phyloP scores from a whole-genome alignment of 1,140 invertebrate species.

The Drosophila sp. region DNA sequence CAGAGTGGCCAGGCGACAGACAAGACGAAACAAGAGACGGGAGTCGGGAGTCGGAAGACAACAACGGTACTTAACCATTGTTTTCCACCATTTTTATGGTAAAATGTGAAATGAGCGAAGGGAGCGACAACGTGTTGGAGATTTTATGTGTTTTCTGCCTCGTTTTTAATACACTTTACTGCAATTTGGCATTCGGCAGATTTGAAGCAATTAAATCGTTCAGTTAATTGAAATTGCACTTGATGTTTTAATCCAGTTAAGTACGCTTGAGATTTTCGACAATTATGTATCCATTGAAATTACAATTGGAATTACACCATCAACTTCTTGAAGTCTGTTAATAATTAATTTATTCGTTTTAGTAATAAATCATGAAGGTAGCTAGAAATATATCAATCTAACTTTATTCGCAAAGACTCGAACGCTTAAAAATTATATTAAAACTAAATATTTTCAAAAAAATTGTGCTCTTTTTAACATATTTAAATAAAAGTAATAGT shows the following conservation, averaged over 20 bases:
- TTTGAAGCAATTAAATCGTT: conserved; percentile 70
- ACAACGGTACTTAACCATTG: conserved; percentile 26
- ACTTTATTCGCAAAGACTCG: too few relatives aligned
- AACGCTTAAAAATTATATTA: background rate
- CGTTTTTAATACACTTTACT: conserved; percentile 82
- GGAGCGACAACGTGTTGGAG: conserved; percentile 6
- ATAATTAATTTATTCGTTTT: too few relatives aligned
- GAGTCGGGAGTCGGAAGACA: background rate
- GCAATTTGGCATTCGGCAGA: conserved; percentile 60
- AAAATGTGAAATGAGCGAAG: conserved; percentile 69
- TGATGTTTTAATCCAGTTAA: conserved; percentile 71
- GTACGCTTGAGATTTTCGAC: conserved; percentile 52
- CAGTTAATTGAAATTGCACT: conserved; percentile 73
- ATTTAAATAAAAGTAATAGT: too few relatives aligned
- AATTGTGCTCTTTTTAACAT: too few relatives aligned
- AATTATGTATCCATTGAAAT: background rate
- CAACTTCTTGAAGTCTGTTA: too few relatives aligned
- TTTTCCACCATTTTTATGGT: conserved; percentile 77
- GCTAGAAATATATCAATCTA: too few relatives aligned
- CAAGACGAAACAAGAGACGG: background rate
- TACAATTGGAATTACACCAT: background rate
- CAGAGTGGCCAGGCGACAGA: conserved; percentile 31
- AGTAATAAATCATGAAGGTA: too few relatives aligned
- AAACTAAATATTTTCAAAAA: too few relatives aligned
- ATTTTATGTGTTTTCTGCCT: conserved; percentile 55